Evolutionary conservation across 2,113 vertebrate genomes (phyloP), one percentile per base, ranked within the genome.

Genomic region (Tragelaphus strepsiceros): DNA sequence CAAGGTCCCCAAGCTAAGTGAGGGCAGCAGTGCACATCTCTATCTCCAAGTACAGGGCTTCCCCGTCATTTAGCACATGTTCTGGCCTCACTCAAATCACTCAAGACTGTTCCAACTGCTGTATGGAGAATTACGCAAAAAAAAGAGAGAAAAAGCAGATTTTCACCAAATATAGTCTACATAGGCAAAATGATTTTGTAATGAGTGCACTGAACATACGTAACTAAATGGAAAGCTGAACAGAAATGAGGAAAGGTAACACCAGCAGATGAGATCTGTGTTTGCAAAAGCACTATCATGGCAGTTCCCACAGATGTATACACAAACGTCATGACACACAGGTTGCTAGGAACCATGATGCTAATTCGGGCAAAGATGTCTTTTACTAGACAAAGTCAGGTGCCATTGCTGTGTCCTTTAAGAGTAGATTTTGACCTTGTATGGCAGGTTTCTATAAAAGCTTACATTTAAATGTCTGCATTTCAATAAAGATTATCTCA

Each of bases 401-500:
- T 86, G 35, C 30, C 56, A 51, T 35, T 93, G 61, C 46, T 51
- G 1, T 81, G 32, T 77, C 78, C 94, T 89, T 96, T 86, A 93
- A 94, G 77, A 94, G 91, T 90, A 58, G 96, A 53, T 96, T 96
- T 87, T 93, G 94, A 87, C 82, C 67, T 46, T 98, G 43, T 97
- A 21, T 35, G 32, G 58, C 82, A 92, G 49, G 56, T 88, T 97
- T 89, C 53, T 88, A 15, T 96, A 95, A 98, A 98, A 93, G 15
- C 16, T 97, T 92, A 86, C 21, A 93, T 91, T 96, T 94, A 93
- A 96, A 97, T 96, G 83, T 97, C 96, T 94, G 67, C 39, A 94
- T 97, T 97, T 97, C 93, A 96, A 71, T 96, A 94, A 96, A 96
- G 96, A 95, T 89, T 90, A 89, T 49, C 39, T 92, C 71, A 88